Evolutionary conservation across 2,888 invertebrate genomes (phyloP).

Genomic region (Leucophenga montana): DNA sequence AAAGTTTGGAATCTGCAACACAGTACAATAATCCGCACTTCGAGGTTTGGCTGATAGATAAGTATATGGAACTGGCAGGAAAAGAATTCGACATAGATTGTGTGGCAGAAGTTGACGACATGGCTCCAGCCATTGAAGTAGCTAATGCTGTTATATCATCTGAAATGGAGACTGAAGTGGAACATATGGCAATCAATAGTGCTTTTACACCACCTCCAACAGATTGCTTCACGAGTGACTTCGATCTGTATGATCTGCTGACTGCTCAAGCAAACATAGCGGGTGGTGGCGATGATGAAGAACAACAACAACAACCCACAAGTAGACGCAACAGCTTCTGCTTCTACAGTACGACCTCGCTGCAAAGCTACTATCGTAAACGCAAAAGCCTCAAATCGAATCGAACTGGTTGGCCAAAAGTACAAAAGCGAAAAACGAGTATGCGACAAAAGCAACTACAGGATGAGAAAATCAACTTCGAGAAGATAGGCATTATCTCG

Average conservation of each 20-base stretch:
- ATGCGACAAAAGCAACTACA: slow-evolving; percentile 53
- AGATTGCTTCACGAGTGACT: slow-evolving; percentile 68
- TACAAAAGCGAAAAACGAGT: slow-evolving; percentile 53
- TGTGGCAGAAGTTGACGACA: slow-evolving; percentile 40
- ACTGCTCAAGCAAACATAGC: slow-evolving; percentile 27
- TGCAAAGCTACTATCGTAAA: slow-evolving; percentile 63
- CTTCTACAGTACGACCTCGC: slow-evolving; percentile 50
- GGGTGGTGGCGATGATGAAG: slow-evolving; percentile 48
- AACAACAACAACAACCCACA: slow-evolving; percentile 17
- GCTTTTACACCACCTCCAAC: slow-evolving; percentile 63
- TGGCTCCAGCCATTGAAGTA: background rate
- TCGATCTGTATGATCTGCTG: slow-evolving; percentile 68
- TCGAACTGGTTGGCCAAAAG: slow-evolving; percentile 87
- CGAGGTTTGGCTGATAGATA: slow-evolving; percentile 68
- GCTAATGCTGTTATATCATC: background rate
- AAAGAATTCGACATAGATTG: slow-evolving; percentile 51
- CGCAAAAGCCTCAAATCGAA: slow-evolving; percentile 78
- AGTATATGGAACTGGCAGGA: slow-evolving; percentile 61
- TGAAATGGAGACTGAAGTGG: background rate
- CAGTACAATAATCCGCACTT: slow-evolving; percentile 59
- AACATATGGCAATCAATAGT: background rate
- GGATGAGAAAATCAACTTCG: slow-evolving; percentile 55
- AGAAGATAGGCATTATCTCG: slow-evolving; percentile 43
- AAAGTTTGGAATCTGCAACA: slow-evolving; percentile 56
- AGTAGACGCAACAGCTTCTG: slow-evolving; percentile 50